Base-by-base conservation (phyloP, 2,113 vertebrate species). In the Tychaedon coryphoeus region DNA sequence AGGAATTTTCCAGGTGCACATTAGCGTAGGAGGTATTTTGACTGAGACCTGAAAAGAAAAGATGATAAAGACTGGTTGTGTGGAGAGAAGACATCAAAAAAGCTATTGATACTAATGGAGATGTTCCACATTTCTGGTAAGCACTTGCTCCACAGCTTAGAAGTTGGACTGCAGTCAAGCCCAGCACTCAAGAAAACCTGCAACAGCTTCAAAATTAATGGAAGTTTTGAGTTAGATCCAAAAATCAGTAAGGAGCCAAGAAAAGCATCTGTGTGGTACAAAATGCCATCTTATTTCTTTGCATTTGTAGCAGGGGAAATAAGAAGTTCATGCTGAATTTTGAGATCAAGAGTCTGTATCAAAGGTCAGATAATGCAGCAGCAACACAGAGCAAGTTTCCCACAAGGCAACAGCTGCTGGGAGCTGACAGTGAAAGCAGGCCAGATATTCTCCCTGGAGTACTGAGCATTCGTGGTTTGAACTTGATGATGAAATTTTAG, bases 181-280 rank as follows among this genome's bases (percentile, higher is more conserved):
- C 36, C 36, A 70, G 38, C 42, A 85, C 42, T 70, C 33, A 40
- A 84, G 60, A 43, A 88, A 90, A 70, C 26, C 29, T 75, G 34
- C 45, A 85, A 26, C 14, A 82, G 47, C 62, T 86, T 74, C 36
- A 86, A 80, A 84, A 42, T 53, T 88, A 43, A 88, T 29, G 9
- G 9, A 88, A 86, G 26, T 25, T 92, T 79, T 95, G 67, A 95
- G n/a, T 74, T 48, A 66, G 56, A 93, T 76, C 78, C 85, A 97
- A 85, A 76, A 75, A 91, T 78, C 28, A 86, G 45, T 77, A 90
- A 84, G 57, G 64, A 86, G 64, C 40, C 88, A 88, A 94, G 78
- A 66, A 92, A 94, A 95, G 64, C 72, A 93, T 83, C 64, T 71
- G 45, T 48, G 36, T 25, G 64, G 45, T 60, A 92, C 57, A 93